Evolutionary conservation across 2,888 invertebrate genomes (phyloP).

Genomic region (Andrena praecox): DNA sequence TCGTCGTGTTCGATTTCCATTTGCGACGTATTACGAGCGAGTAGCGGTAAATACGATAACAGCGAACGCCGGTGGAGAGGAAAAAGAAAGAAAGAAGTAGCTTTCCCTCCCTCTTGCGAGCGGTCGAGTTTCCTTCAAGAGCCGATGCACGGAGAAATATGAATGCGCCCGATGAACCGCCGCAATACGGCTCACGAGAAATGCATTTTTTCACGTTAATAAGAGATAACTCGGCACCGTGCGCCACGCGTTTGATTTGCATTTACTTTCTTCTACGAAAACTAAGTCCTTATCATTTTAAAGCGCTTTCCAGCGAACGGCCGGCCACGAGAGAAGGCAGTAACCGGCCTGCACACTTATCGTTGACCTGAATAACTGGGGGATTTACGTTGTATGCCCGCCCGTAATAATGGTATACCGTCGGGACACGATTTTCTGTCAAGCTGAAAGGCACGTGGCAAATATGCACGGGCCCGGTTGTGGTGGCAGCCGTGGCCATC

Average conservation of each 20-base stretch:
- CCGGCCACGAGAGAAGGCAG: constrained; percentile 28
- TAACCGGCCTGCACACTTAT: constrained; percentile 62
- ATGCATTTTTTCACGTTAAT: constrained; percentile 55
- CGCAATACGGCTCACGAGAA: constrained; percentile 34
- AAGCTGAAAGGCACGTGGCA: constrained; percentile 68
- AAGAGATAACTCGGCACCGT: constrained; percentile 42
- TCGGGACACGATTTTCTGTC: constrained; percentile 44
- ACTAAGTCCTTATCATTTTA: constrained; percentile 55
- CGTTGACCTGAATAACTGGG: constrained; percentile 65
- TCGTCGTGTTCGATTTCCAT: constrained; percentile 43
- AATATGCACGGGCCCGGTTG: constrained; percentile 43
- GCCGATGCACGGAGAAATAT: constrained; percentile 24
- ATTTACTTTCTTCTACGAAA: constrained; percentile 53
- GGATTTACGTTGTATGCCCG: constrained; percentile 58
- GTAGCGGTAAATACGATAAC: constrained; percentile 32
- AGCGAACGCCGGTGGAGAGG: not conserved
- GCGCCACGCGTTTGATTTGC: constrained; percentile 47
- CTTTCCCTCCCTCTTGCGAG: not conserved
- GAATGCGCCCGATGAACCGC: constrained; percentile 40
- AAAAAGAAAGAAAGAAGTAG: not conserved
- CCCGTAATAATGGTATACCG: constrained; percentile 43
- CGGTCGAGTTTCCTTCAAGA: not conserved
- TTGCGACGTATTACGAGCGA: not conserved
- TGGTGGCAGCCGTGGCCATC: constrained; percentile 45
- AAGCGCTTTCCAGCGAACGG: constrained; percentile 27